Evolutionary conservation across 2,113 vertebrate genomes (phyloP), one percentile per base, ranked within the genome.

Genomic region (Bubo bubo): DNA sequence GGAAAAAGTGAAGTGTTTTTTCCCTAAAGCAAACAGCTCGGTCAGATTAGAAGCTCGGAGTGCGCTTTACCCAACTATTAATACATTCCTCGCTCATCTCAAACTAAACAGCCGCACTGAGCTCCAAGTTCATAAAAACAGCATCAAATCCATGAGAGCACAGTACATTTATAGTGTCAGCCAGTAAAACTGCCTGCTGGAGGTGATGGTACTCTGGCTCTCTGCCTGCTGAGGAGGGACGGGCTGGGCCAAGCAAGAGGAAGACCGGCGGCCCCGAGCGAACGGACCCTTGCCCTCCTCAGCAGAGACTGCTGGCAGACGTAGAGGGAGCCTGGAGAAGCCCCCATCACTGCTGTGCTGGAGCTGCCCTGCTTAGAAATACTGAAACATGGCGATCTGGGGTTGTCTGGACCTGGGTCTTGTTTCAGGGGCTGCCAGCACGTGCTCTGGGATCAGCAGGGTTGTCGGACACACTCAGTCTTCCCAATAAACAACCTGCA

Each of bases 1-100:
- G 98, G 98, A 98, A 98, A 98, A 98, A 98, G 98, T 97, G 97
- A 97, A 97, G 98, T 97, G 98, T 98, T 98, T 98, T 98, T 97
- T 97, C 98, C 97, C 97, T 92, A 96, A 96, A 94, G 97, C 98
- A 98, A 98, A 98, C 97, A 97, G 96, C 98, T 97, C 96, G 67
- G 97, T 94, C 98, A 98, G 97, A 98, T 98, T 97, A 98, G 96
- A 97, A 98, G 97, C 94, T 96, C 96, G 95, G 97, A 98, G 97
- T 82, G 97, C 17, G 98, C 98, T 98, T 98, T 97, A 97, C 98
- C 98, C 98, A 97, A 97, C 98, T 98, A 98, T 98, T 98, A 98
- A 98, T 98, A 98, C 98, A 98, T 98, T 98, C 98, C 97, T 88
- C 82, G 93, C 98, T 98, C 98, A 97, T 98, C 97, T 98, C 97